phyloP scores from a whole-genome alignment of 2,113 vertebrate species.

The Chloropsis cyanopogon region DNA sequence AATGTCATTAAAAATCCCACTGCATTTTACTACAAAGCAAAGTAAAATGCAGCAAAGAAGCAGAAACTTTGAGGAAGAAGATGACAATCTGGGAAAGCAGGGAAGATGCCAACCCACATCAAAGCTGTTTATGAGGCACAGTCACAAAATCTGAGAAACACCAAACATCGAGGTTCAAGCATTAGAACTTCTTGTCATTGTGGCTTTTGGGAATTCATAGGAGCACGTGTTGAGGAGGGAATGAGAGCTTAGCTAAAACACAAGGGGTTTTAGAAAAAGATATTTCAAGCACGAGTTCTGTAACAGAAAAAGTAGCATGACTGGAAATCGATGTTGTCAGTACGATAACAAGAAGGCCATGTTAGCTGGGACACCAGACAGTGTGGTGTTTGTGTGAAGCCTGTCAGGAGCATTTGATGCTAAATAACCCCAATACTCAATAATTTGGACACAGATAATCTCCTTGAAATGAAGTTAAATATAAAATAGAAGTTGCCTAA shows the following conservation, averaged over 20 bases:
- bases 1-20: neutral
- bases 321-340: neutral
- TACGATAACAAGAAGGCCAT: neutral
- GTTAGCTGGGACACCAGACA: neutral
- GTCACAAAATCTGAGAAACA: neutral
- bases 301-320: neutral
- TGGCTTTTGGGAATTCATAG: neutral
- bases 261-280: neutral
- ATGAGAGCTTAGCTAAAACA: neutral
- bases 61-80: neutral
- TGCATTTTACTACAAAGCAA: neutral
- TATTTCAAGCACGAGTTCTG: neutral
- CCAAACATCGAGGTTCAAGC: neutral
- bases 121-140: neutral
- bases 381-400: neutral
- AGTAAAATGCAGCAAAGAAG: neutral
- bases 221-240: neutral
- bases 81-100: neutral
- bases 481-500: slow-evolving; percentile 1
- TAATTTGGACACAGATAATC: neutral
- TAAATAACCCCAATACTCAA: neutral
- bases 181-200: neutral
- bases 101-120: neutral
- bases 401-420: neutral
- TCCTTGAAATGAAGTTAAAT: neutral